Base-by-base conservation (phyloP, 2,797 vertebrate genomes). In the Rhincodon typus region DNA sequence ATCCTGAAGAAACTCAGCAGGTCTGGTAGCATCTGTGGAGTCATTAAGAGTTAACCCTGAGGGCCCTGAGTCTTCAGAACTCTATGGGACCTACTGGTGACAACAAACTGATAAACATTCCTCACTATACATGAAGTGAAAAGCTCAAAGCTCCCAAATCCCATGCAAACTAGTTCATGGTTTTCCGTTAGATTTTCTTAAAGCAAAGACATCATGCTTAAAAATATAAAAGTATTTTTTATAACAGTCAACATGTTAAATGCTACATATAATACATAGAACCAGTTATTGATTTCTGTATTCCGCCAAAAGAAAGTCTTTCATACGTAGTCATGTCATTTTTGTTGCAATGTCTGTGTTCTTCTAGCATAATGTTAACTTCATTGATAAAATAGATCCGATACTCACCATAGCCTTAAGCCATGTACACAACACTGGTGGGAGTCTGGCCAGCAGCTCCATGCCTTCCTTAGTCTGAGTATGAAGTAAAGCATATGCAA, bases 381-480 rank as follows among this genome's bases (percentile, higher is more conserved):
- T 72, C 23, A 2, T n/a, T 30, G 7, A 72, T 27, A 53, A 34
- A 53, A n/a, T 72, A 15, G 5, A 38, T 77, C 23, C 38, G 46
- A n/a, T 27, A 96, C 97, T 98, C 96, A 99, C 99, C 99, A 99
- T 99, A 1, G 99, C 99, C 96, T 99, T 99, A 95, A 99, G 98
- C 99, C 99, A 99, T 0, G 99, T 99, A 96, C 98, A 99, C n/a
- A 99, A 98, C 0, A 98, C 99, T 25, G 99, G 98, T 0, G 99
- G 98, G 77, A 99, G 98, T 62, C 98, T 97, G 67, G 98, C 98
- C 4, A 99, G 98, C 96, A 99, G 97, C 97, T 99, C 99, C 98
- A 98, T 98, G 30, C 98, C 98, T 0, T 98, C 97, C 96, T 98
- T 98, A 0, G 98, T 99, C 97, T 99, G 98, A 0, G 97, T 97